These are phyloP conservation scores for Chloroceryle amazona DNA, from an alignment of 2,797 vertebrate species.

Conservation along the genomic window DNA sequence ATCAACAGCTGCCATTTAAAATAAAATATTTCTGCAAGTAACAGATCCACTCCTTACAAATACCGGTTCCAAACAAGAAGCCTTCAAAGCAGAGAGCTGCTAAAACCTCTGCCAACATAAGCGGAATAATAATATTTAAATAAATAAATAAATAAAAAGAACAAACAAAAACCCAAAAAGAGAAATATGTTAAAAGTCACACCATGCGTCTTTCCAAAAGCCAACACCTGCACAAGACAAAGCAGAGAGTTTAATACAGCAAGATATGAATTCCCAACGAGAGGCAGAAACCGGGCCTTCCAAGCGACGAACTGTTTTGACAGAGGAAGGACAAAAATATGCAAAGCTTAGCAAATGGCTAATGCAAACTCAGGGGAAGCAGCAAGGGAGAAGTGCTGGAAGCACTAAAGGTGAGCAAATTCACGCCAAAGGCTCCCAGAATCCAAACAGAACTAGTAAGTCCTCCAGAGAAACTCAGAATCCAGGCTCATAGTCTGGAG, in stretches of 20 bases:
- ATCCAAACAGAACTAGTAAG: slow-evolving; percentile 51
- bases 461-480: slow-evolving; percentile 60
- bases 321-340: slow-evolving; percentile 87
- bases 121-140: slow-evolving; percentile 69
- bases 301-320: slow-evolving; percentile 90
- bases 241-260: slow-evolving; percentile 89
- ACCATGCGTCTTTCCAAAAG: slow-evolving; percentile 90
- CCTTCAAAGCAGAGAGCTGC: slow-evolving; percentile 84
- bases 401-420: slow-evolving; percentile 78
- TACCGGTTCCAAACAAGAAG: slow-evolving; percentile 81
- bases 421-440: slow-evolving; percentile 71
- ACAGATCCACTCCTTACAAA: slow-evolving; percentile 80
- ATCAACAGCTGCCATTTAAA: slow-evolving; percentile 48
- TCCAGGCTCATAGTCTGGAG: slow-evolving; percentile 28
- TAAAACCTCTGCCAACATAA: slow-evolving; percentile 81
- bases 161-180: slow-evolving; percentile 41
- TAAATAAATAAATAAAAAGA: no score
- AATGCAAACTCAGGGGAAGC: slow-evolving; percentile 86
- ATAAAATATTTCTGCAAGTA: slow-evolving; percentile 83
- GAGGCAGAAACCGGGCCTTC: slow-evolving; percentile 88
- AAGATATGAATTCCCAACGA: slow-evolving; percentile 84
- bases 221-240: slow-evolving; percentile 91
- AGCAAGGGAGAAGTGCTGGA: slow-evolving; percentile 80
- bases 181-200: slow-evolving; percentile 86
- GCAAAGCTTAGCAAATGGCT: slow-evolving; percentile 86